These are phyloP conservation scores for Podotricha telesiphe DNA, from an alignment of 2,888 invertebrate genomes.

Conservation along the genomic window DNA sequence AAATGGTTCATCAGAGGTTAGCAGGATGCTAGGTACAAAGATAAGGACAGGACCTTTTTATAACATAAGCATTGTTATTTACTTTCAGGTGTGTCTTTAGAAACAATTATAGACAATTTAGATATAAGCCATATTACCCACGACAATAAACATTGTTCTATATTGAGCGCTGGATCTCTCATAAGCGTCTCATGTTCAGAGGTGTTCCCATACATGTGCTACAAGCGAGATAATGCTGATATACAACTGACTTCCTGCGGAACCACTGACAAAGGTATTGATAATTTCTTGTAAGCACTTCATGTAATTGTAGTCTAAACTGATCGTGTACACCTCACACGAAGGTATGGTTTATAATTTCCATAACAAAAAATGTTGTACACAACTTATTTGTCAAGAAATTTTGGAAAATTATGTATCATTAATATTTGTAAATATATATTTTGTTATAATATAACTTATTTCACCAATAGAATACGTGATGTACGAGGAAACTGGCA, in stretches of 20 bases:
- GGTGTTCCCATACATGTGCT: conserved; percentile 44
- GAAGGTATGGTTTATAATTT: too few species aligned
- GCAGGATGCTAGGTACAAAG: too few species aligned
- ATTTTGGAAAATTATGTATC: too few species aligned
- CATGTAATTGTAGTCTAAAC: too few species aligned
- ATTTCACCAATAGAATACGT: conserved; percentile 19
- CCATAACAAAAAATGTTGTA: too few species aligned
- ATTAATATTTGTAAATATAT: too few species aligned
- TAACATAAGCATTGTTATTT: not conserved
- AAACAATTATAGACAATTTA: not conserved
- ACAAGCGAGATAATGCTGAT: conserved; percentile 31
- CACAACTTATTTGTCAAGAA: too few species aligned
- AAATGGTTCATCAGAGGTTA: too few species aligned
- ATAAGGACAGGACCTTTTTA: too few species aligned
- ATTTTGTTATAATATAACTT: not conserved
- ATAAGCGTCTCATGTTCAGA: conserved; percentile 44
- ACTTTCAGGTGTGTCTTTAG: not conserved
- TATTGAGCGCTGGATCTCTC: conserved; percentile 28
- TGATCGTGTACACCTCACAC: too few species aligned
- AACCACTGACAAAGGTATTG: conserved; percentile 43
- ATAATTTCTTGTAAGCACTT: too few species aligned
- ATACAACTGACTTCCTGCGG: conserved; percentile 41
- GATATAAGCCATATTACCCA: conserved; percentile 39
- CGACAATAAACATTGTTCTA: conserved; percentile 39
- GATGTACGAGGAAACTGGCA: conserved; percentile 7